Evolutionary conservation across 2,888 invertebrate genomes (phyloP), one percentile per base, ranked within the genome.

Genomic region (Creontiades dilutus): DNA sequence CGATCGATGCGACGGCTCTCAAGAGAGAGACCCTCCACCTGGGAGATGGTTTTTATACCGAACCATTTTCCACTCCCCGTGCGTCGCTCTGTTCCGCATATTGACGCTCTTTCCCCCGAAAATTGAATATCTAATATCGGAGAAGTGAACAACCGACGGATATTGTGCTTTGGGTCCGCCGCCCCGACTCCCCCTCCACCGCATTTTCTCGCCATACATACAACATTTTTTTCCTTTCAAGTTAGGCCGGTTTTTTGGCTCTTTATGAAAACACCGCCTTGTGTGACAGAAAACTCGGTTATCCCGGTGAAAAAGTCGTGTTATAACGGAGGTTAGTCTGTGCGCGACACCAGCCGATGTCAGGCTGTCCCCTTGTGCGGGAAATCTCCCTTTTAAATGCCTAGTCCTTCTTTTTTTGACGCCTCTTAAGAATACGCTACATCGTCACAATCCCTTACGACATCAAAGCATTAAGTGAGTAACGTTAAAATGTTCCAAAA

Each of bases 41-140:
- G 37, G 37, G 37, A 37, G 37, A 37, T 37, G 37, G 37, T 37
- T 37, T 37, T 37, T 37, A 37, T 37, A 37, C 37, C 3, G 7
- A 37, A 37, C 37, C 37, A 37, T 7, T 37, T 37, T 37, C 37
- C 37, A 37, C 37, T n/a, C n/a, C 37, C 37, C 37, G 37, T 37
- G 37, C 37, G 37, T 37, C 7, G 37, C 37, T 11, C 11, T 52
- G 5, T 12, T 52, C 52, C 52, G 5, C 68, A 68, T 68, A 68
- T 23, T 68, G 68, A 68, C 68, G 68, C 68, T 23, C 68, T 68
- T 23, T 37, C 37, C 7, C 61, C 12, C 23, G 68, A 23, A 68
- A 68, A 68, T 68, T 68, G 68, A 68, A 68, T 68, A 68, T 68
- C 68, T 68, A 68, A 68, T 68, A 68, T 68, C 68, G 68, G 68